phyloP scores from a whole-genome alignment of 2,888 invertebrate species.

The Ormia ochracea region DNA sequence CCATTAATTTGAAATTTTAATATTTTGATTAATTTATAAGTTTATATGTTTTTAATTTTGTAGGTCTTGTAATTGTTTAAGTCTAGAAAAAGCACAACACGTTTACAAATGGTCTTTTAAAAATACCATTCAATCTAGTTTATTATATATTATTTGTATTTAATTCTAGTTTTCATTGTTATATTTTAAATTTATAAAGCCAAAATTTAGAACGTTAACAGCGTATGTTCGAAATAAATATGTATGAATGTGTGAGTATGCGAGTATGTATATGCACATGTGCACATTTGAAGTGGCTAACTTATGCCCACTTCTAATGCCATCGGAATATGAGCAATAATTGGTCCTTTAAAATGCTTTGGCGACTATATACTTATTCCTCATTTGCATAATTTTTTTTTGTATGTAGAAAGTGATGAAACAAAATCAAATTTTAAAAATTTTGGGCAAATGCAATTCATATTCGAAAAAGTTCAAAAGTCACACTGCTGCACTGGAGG shows the following conservation, averaged over 20 bases:
- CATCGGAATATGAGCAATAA: too few relatives aligned
- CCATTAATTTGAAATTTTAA: slow-evolving; percentile 49
- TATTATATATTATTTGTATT: slow-evolving; percentile 25
- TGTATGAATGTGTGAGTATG: background rate
- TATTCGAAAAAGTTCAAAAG: too few relatives aligned
- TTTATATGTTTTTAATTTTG: slow-evolving; percentile 59
- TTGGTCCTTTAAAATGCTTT: too few relatives aligned
- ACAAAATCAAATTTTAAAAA: too few relatives aligned
- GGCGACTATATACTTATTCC: too few relatives aligned
- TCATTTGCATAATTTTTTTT: too few relatives aligned
- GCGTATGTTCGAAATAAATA: background rate
- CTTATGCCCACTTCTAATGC: background rate
- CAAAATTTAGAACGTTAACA: background rate
- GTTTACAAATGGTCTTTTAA: slow-evolving; percentile 75
- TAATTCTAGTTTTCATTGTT: slow-evolving; percentile 24
- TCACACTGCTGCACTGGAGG: too few relatives aligned
- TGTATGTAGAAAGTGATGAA: too few relatives aligned
- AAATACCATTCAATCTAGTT: slow-evolving; percentile 70
- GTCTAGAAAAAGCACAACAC: slow-evolving; percentile 76
- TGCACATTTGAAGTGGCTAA: background rate
- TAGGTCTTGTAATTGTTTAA: slow-evolving; percentile 68
- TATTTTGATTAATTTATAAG: slow-evolving; percentile 49
- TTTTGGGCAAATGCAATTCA: too few relatives aligned
- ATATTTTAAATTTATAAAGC: slow-evolving; percentile 28
- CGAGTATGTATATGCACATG: background rate